Conservation (phyloP, 2,113 vertebrate species). For the Psammodynastes pulverulentus region DNA sequence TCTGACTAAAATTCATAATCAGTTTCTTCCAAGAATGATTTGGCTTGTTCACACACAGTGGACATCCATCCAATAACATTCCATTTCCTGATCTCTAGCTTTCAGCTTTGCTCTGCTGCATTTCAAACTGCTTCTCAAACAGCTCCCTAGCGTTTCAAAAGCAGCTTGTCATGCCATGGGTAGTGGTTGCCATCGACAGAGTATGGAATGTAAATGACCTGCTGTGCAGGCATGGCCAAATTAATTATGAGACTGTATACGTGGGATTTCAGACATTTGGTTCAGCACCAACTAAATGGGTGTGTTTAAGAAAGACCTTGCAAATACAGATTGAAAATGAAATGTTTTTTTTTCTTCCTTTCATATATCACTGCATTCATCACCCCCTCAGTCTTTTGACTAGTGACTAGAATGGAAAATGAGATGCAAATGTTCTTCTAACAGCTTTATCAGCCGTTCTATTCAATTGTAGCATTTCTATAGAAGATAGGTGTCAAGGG, state of each 20-base stretch:
- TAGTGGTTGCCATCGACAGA: neutral
- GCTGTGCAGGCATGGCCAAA: neutral
- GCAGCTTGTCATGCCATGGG: neutral
- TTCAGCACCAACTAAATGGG: neutral
- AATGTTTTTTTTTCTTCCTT: neutral
- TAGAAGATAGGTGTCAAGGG: neutral
- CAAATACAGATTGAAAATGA: slow-evolving; percentile 5
- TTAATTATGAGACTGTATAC: neutral
- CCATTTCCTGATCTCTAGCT: neutral
- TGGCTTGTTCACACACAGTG: neutral
- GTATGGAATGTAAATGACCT: neutral
- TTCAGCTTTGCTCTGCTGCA: neutral
- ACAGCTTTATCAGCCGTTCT: neutral
- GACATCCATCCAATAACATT: neutral
- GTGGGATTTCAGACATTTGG: neutral
- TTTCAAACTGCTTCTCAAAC: neutral
- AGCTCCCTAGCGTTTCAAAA: slow-evolving; percentile 1
- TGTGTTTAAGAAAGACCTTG: slow-evolving; percentile 6
- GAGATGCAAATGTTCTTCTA: slow-evolving; percentile 14
- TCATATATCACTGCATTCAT: neutral
- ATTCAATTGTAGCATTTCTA: slow-evolving; percentile 17
- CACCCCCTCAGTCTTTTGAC: slow-evolving; percentile 1
- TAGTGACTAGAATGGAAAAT: neutral
- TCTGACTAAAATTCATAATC: neutral
- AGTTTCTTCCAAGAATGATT: neutral